phyloP scores from a whole-genome alignment of 2,113 vertebrate species.

The Heptranchias perlo region DNA sequence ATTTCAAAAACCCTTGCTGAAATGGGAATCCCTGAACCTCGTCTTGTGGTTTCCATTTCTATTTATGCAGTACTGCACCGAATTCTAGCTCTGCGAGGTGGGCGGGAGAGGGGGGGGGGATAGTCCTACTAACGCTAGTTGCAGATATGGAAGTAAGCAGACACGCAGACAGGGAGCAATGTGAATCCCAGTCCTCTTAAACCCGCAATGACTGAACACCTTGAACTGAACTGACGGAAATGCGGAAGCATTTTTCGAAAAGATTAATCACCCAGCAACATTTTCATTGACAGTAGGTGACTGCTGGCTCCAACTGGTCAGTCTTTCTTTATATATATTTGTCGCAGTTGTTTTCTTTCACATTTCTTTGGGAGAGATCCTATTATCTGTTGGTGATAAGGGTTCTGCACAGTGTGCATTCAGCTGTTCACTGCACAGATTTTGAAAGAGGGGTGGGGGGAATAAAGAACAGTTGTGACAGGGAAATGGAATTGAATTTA shows the following conservation, averaged over 20 bases:
- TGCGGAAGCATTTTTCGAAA: not conserved
- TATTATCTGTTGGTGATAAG: not conserved
- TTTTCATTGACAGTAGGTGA: not conserved
- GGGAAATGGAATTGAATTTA: not conserved
- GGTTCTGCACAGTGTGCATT: not conserved
- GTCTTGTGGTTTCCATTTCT: not conserved
- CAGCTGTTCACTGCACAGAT: not conserved
- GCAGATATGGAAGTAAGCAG: too few species aligned
- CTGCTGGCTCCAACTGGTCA: not conserved
- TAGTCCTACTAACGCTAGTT: not conserved
- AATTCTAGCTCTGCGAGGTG: not conserved
- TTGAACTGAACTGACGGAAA: not conserved
- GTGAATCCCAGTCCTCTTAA: not conserved
- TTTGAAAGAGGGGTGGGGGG: not conserved
- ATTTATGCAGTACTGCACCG: not conserved
- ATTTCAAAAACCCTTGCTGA: not conserved
- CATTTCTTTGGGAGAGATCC: not conserved
- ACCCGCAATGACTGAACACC: too few species aligned
- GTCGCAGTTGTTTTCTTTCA: not conserved
- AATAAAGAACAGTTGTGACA: not conserved
- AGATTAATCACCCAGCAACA: not conserved
- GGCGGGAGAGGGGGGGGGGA: not conserved
- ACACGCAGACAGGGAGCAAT: not conserved
- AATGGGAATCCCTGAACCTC: not conserved
- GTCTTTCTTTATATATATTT: not conserved